Conservation (phyloP, 2,888 invertebrate genomes). For the Volucella zonaria region DNA sequence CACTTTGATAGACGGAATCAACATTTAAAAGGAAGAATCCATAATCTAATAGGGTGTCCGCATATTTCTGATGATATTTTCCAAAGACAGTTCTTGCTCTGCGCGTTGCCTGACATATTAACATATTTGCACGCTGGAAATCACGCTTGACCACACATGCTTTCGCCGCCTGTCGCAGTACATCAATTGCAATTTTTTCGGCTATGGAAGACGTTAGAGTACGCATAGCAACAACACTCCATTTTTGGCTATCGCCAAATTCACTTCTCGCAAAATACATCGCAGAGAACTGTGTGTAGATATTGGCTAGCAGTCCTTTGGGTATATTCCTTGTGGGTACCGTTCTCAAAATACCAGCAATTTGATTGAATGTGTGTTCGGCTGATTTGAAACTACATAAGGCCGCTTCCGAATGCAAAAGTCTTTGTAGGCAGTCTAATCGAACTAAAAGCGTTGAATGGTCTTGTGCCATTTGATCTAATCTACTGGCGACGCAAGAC, state of each 20-base stretch:
- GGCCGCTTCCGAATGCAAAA: conserved; percentile 91
- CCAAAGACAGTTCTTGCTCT: conserved; percentile 83
- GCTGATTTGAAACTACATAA: conserved; percentile 92
- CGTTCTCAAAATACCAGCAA: conserved; percentile 84
- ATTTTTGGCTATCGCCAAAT: conserved; percentile 91
- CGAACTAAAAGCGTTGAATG: conserved; percentile 86
- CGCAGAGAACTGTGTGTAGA: conserved; percentile 92
- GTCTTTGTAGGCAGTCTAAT: conserved; percentile 93
- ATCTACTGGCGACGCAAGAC: conserved; percentile 86
- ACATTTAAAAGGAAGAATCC: conserved; percentile 95
- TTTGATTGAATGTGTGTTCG: conserved; percentile 87
- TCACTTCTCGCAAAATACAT: conserved; percentile 93
- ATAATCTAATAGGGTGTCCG: conserved; percentile 93
- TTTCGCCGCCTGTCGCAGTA: conserved; percentile 93
- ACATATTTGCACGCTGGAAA: conserved; percentile 90
- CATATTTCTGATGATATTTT: conserved; percentile 90
- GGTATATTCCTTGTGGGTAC: conserved; percentile 82
- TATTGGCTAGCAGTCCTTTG: conserved; percentile 85
- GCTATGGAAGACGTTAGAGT: conserved; percentile 87
- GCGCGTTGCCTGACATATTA: conserved; percentile 92
- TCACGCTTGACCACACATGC: conserved; percentile 94
- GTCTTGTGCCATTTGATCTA: conserved; percentile 84
- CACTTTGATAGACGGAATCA: conserved; percentile 92
- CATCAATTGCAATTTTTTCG: conserved; percentile 89
- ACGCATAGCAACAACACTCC: conserved; percentile 90